Percentiles rank a stretch among this genome's conserved stretches.
These are phyloP conservation scores for Achroia grisella DNA, from an alignment of 1,140 invertebrate genomes.

Conservation along the genomic window DNA sequence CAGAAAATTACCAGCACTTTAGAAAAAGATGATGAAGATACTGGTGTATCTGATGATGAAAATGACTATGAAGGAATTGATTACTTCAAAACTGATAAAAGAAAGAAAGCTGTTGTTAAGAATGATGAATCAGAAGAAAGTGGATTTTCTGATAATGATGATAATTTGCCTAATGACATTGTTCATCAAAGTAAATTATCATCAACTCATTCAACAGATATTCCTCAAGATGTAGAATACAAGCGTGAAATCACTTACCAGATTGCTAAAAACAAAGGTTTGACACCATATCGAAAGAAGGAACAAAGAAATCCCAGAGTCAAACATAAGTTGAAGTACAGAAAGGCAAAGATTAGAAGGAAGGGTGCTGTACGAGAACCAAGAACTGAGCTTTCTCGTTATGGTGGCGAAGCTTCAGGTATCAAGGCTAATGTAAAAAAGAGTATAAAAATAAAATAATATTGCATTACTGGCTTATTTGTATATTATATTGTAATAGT, in stretches of 20 bases:
- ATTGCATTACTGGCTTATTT: conserved; percentile 13
- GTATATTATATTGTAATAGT: conserved; percentile 23
- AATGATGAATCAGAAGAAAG: conserved; percentile 58
- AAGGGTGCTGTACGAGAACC: conserved; percentile 90
- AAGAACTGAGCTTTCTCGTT: conserved; percentile 84
- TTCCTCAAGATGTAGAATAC: conserved; percentile 49
- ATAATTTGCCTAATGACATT: conserved; percentile 34
- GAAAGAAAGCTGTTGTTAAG: conserved; percentile 32
- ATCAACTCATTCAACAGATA: conserved; percentile 29
- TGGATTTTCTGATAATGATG: conserved; percentile 59
- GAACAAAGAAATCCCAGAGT: conserved; percentile 95
- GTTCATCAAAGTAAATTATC: conserved; percentile 46
- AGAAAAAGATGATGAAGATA: conserved; percentile 62
- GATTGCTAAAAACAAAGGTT: conserved; percentile 96
- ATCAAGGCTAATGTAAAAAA: conserved; percentile 91
- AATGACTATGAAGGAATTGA: conserved; percentile 55
- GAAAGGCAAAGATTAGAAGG: conserved; percentile 91
- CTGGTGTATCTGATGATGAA: conserved; percentile 54
- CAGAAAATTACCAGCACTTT: conserved; percentile 56
- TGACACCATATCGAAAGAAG: conserved; percentile 91
- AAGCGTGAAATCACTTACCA: conserved; percentile 92
- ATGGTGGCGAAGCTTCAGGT: conserved; percentile 93
- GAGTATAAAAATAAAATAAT: conserved; percentile 88
- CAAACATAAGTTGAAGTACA: conserved; percentile 92
- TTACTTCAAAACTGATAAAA: conserved; percentile 45